These are phyloP conservation scores for Chromobotia macracanthus DNA, from an alignment of 2,797 vertebrate genomes.

Conservation along the genomic window DNA sequence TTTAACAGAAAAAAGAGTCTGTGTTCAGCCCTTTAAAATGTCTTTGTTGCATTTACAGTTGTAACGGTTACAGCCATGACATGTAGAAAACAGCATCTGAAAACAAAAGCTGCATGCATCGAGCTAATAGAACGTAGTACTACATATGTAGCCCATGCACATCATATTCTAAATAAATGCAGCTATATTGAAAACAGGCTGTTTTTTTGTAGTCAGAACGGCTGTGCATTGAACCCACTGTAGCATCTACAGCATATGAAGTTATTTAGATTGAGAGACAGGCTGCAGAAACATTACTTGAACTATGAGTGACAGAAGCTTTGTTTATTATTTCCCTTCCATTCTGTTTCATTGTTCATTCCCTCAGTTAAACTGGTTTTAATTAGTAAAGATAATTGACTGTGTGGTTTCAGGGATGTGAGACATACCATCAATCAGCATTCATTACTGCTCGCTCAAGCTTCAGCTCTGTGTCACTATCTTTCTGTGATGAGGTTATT, in stretches of 20 bases:
- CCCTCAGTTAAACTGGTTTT: slow-evolving; percentile 34
- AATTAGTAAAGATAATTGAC: slow-evolving; percentile 40
- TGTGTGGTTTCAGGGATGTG: slow-evolving; percentile 40
- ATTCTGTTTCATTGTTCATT: slow-evolving; percentile 32
- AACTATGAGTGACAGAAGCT: not conserved
- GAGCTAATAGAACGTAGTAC: no score
- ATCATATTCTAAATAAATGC: no score
- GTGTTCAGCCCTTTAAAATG: not conserved
- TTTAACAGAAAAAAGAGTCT: not conserved
- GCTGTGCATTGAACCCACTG: not conserved
- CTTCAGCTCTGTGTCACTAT: not conserved
- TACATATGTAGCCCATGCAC: no score
- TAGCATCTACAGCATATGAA: not conserved
- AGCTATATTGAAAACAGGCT: no score
- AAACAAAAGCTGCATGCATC: no score
- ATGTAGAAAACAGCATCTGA: no score
- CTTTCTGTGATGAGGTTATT: not conserved
- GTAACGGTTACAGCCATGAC: no score
- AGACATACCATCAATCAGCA: slow-evolving; percentile 37
- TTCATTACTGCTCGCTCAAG: slow-evolving; percentile 14
- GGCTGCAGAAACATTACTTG: not conserved
- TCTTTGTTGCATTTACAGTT: no score
- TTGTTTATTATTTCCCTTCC: slow-evolving; percentile 14
- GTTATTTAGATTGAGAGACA: not conserved
- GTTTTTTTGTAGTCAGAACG: no score